Base-by-base conservation (phyloP, 2,888 invertebrate species). In the Dorcus parallelipipedus region DNA sequence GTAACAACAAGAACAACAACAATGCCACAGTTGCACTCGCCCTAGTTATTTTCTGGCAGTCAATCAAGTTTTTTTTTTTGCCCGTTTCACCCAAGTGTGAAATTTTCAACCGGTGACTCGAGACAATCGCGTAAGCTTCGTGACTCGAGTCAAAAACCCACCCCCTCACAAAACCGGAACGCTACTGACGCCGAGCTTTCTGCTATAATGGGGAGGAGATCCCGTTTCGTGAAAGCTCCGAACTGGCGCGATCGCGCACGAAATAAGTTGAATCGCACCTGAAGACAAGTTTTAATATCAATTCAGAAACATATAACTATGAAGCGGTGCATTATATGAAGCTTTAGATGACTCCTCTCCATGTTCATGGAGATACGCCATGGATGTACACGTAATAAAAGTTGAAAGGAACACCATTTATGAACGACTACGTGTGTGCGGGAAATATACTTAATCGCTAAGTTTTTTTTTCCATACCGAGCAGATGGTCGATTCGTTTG, bases 131-230 rank as follows among this genome's bases (percentile, higher is more conserved):
- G 45, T 45, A 45, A 10, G 45, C 14, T 45, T 45, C 23, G 20
- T 23, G 23, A 23, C 23, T 45, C 45, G 45, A 20, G 45, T 45
- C 14, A 23, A 65, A 67, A 72, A 68, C 61, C 69, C 68, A 67
- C 71, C 72, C 73, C 70, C 66, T 55, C 62, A 58, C 67, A 68
- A 61, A 62, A 66, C 70, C 72, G 70, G 69, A 71, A 68, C 72
- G 71, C 71, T 74, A 78, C 78, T 77, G 76, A 73, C 74, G 74
- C 73, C 75, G 73, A 71, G 71, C 75, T 66, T 73, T 73, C 73
- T 71, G 68, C 69, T 66, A 69, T 68, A 68, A 70, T 71, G 74
- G 73, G 71, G 73, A 71, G 75, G 73, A 74, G 75, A 74, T 72
- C 73, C 73, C 61, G 60, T 56, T 59, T 64, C 66, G 66, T 62